Evolutionary conservation across 2,888 invertebrate species (phyloP), one percentile per base, ranked within the genome.

Genomic region (Nowickia ferox): DNA sequence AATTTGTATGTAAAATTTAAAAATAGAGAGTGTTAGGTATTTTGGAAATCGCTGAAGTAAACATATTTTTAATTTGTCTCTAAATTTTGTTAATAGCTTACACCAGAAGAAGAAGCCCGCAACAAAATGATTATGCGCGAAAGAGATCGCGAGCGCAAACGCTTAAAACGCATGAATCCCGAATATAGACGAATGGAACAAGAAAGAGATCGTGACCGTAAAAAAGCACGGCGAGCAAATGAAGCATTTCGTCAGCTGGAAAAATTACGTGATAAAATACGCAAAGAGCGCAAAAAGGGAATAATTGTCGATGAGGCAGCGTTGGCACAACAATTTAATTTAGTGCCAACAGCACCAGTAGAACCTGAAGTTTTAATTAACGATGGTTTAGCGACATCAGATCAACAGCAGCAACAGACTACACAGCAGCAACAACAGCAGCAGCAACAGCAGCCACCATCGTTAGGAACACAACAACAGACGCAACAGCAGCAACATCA

Each of bases 231-330:
- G n/a, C 89, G 92, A 11, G 91, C 91, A 44, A 91, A 92, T 77
- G 91, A 91, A 86, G 90, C 92, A 5, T 92, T 92, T 66, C 87
- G 92, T 6, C 91, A 91, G 75, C 84, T 92, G 81, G 92, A 92
- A 63, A 92, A 92, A 87, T 79, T 92, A 63, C 92, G 92, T 55
- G 92, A 92, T 87, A 92, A 92, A 84, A 90, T 92, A 89, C 89
- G 92, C 17, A 92, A 92, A 85, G 92, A 92, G 78, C 91, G 92
- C 9, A 92, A 92, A 80, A 91, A 92, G 80, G 92, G 91, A 9
- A 89, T 91, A 17, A 89, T 92, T 74, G 89, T 90, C 15, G 89
- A 90, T 48, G 91, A 91, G 77, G 88, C 91, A 9, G 87, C 89
- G n/a, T 66, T 92, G 87, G 89, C 90, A 68, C 88, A 89, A 17